Conservation (phyloP, 2,797 vertebrate species). For the Sphenopsis melanotis region DNA sequence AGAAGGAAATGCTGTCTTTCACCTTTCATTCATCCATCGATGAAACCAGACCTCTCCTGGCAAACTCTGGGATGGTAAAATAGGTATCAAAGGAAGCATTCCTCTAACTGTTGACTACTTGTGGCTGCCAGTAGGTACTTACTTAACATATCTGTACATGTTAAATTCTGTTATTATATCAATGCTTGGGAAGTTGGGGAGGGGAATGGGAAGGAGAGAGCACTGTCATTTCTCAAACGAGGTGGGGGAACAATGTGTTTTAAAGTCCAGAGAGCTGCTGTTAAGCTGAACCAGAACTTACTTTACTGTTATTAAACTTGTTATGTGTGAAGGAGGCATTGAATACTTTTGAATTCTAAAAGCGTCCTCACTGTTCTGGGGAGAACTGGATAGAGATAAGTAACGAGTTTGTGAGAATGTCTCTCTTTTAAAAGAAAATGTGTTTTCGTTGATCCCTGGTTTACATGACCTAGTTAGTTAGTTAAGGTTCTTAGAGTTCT, state of each 20-base stretch:
- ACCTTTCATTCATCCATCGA: background rate
- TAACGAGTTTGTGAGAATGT: background rate
- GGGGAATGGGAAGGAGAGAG: background rate
- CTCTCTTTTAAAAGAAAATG: background rate
- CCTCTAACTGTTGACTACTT: background rate
- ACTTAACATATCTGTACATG: background rate
- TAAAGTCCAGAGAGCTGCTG: background rate
- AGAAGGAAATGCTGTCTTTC: background rate
- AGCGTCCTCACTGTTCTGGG: background rate
- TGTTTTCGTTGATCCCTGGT: background rate
- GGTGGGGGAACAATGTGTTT: background rate
- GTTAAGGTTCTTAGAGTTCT: background rate
- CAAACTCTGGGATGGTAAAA: background rate
- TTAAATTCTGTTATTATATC: background rate
- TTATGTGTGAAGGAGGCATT: background rate
- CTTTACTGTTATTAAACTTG: background rate
- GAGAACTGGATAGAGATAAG: background rate
- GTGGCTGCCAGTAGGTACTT: background rate
- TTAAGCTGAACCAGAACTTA: background rate
- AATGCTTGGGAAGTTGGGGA: background rate
- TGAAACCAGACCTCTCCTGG: background rate
- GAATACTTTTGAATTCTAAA: background rate
- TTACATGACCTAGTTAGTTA: background rate
- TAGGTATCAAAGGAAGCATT: background rate
- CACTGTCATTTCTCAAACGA: rapidly evolving